Evolutionary conservation across 1,140 invertebrate species (phyloP), one percentile per base, ranked within the genome.

Genomic region (Panagrolaimus sp.): DNA sequence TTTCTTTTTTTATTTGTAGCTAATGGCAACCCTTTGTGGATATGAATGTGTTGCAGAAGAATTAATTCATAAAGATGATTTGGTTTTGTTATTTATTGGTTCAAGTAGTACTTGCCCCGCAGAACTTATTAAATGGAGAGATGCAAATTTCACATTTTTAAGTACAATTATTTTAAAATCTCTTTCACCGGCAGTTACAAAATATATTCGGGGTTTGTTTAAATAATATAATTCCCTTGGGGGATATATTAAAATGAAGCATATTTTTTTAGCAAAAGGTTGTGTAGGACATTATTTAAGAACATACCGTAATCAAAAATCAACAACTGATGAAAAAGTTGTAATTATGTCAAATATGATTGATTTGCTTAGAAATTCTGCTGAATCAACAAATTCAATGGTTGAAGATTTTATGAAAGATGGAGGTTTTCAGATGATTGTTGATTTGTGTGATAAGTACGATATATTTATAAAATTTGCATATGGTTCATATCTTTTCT

Each of bases 271-370:
- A 96, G 93, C 90, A 84, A 97, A 97, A 87, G 90, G 91, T 68
- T 98, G 96, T 87, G 90, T 98, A 73, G 89, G 89, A 65, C 87
- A 93, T 64, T 98, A 94, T 85, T 90, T 98, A 77, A 93, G 97
- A 83, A 97, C 98, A 86, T 94, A 97, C 91, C 90, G 94, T 87
- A 88, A 95, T 84, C 85, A 96, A 76, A 45, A 70, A 17, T 26
- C 91, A 91, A 72, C 92, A 92, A n/a, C 86, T 14, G 32, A 95
- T 77, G 94, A 98, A 86, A 89, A 96, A 72, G 92, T 96, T 14
- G 93, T 97, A 86, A 96, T 98, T 93, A 94, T 98, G 86, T 92
- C 95, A 43, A 94, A 93, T 14, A 90, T 97, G 43, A 96, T 98
- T 86, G 96, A 94, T 87, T 95, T 98, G 84, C 87, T 98, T 63